Conservation (phyloP, 2,113 vertebrate species). For the Chionis minor region DNA sequence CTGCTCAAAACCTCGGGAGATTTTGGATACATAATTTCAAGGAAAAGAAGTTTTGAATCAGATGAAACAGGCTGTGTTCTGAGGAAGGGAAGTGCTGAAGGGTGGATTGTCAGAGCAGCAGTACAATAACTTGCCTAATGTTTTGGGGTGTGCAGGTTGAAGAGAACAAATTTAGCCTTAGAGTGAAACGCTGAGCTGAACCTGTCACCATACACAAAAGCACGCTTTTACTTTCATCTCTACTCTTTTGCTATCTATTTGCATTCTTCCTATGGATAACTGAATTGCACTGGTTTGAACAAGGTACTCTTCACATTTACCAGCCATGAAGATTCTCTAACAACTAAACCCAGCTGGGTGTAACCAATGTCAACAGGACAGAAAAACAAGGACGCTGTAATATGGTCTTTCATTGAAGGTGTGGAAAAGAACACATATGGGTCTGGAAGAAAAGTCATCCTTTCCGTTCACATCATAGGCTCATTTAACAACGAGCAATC, state of each 20-base stretch:
- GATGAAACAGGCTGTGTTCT: background rate
- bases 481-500: background rate
- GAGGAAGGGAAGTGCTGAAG: background rate
- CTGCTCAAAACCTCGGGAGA: background rate
- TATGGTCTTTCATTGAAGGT: background rate
- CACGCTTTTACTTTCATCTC: background rate
- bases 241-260: background rate
- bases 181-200: background rate
- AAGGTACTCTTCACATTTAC: background rate
- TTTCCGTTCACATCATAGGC: background rate
- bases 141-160: background rate
- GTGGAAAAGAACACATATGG: fast-evolving
- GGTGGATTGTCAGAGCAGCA: background rate
- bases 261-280: background rate
- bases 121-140: background rate
- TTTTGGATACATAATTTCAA: background rate
- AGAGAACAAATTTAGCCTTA: background rate
- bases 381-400: background rate
- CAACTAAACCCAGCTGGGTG: background rate
- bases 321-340: background rate
- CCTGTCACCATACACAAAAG: background rate
- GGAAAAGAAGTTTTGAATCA: background rate
- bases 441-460: background rate
- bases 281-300: background rate
- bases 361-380: background rate